Conservation (phyloP, 2,113 vertebrate species). For the Platycercus adscitus region DNA sequence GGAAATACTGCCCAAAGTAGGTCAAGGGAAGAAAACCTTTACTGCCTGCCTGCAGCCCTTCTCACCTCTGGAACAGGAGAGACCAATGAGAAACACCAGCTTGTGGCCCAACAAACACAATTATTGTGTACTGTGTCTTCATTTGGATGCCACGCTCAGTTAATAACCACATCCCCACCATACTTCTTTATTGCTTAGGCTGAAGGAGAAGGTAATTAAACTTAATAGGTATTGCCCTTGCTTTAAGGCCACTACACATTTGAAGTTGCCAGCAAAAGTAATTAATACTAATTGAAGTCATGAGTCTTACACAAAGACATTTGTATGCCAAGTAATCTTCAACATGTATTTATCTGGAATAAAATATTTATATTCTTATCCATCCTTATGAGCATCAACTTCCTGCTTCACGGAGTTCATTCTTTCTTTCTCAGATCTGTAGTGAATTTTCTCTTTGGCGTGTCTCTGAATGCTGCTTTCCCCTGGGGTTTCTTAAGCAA, state of each 20-base stretch:
- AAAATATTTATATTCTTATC: not conserved
- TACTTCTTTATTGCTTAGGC: slow-evolving; percentile 55
- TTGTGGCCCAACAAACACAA: slow-evolving; percentile 14
- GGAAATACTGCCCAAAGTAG: not conserved
- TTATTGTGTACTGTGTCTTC: slow-evolving; percentile 61
- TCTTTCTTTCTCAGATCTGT: not conserved
- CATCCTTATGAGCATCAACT: not conserved
- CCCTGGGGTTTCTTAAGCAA: not conserved
- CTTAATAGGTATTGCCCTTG: slow-evolving; percentile 66
- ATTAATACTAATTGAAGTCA: slow-evolving; percentile 62
- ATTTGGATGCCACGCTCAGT: slow-evolving; percentile 65
- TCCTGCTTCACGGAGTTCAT: not conserved
- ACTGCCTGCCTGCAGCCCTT: not conserved
- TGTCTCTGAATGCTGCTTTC: not conserved
- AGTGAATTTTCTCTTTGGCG: not conserved
- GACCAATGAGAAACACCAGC: slow-evolving; percentile 5
- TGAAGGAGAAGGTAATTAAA: slow-evolving; percentile 70
- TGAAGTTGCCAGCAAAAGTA: slow-evolving; percentile 26
- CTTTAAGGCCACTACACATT: slow-evolving; percentile 44
- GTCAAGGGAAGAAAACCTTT: not conserved
- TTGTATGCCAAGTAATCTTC: slow-evolving; percentile 8
- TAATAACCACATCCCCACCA: slow-evolving; percentile 55
- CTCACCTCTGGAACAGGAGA: not conserved
- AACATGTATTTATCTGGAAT: not conserved
- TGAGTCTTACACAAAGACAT: slow-evolving; percentile 49